phyloP scores from a whole-genome alignment of 2,888 invertebrate species.

The Cotesia congregata region DNA sequence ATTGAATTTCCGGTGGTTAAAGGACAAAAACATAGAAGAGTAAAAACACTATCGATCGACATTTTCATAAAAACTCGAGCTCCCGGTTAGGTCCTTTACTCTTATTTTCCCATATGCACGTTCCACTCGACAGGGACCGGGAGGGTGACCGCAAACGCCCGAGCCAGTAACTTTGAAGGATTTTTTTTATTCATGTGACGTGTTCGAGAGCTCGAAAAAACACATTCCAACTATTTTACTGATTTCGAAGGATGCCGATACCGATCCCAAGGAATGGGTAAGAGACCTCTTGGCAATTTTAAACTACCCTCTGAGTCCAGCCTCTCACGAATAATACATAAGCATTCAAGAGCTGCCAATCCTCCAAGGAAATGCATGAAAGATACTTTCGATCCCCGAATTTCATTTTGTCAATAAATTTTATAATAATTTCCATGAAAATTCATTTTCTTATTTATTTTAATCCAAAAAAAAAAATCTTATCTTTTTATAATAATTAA shows the following conservation, averaged over 20 bases:
- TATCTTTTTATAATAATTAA: neutral
- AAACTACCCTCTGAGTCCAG: slow-evolving; percentile 50
- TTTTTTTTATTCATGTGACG: slow-evolving; percentile 69
- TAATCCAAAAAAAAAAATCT: neutral
- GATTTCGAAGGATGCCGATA: neutral
- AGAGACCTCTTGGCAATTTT: slow-evolving; percentile 52
- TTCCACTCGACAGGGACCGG: slow-evolving; percentile 12
- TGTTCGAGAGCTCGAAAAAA: slow-evolving; percentile 68
- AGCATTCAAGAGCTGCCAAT: neutral
- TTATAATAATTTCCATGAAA: neutral
- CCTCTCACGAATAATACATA: slow-evolving; percentile 35
- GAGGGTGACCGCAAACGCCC: slow-evolving; percentile 40
- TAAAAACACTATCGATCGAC: slow-evolving; percentile 15
- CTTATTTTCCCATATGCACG: slow-evolving; percentile 39
- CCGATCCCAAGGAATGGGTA: neutral
- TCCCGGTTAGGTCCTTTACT: slow-evolving; percentile 20
- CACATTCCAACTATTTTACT: slow-evolving; percentile 62
- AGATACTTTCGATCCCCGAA: neutral
- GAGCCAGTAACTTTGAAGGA: slow-evolving; percentile 67
- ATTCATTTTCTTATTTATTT: neutral
- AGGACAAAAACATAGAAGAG: too few relatives aligned
- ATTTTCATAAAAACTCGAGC: slow-evolving; percentile 11
- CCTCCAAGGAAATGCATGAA: slow-evolving; percentile 2
- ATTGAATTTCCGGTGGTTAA: neutral
- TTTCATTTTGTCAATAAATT: neutral